phyloP scores from a whole-genome alignment of 2,888 invertebrate genomes.

The Stegophylla sp. region DNA sequence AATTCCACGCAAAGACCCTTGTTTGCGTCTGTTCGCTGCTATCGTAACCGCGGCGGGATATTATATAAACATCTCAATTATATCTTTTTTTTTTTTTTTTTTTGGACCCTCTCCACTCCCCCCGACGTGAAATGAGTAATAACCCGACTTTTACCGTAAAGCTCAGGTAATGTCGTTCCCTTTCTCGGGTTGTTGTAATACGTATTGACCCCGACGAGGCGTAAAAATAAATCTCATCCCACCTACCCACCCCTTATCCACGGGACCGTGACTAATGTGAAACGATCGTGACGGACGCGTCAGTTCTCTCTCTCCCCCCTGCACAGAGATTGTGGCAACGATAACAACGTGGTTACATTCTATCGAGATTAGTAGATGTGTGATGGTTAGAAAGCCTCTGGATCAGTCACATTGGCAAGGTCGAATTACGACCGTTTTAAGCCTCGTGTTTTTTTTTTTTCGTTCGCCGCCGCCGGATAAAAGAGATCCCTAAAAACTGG shows the following conservation, averaged over 20 bases:
- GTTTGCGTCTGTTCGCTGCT: constrained; percentile 46
- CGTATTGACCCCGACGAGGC: constrained; percentile 30
- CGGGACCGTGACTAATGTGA: constrained; percentile 52
- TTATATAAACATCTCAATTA: constrained; percentile 53
- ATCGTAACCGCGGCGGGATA: neutral
- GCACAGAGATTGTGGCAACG: constrained; percentile 28
- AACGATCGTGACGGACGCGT: constrained; percentile 54
- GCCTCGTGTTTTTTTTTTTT: constrained; percentile 33
- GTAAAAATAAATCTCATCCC: constrained; percentile 31
- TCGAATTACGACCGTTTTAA: constrained; percentile 8
- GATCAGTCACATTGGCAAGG: constrained; percentile 36
- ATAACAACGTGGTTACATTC: constrained; percentile 31
- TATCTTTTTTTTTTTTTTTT: constrained; percentile 31
- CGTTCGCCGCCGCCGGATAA: neutral
- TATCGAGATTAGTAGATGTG: constrained; percentile 47
- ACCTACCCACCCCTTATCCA: constrained; percentile 19
- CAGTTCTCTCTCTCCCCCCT: neutral
- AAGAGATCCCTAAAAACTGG: constrained; percentile 26
- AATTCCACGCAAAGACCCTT: constrained; percentile 44
- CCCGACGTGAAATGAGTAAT: neutral
- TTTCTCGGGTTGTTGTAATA: neutral
- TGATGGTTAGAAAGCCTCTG: constrained; percentile 15
- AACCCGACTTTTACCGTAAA: constrained; percentile 25
- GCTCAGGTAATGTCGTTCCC: constrained; percentile 25
- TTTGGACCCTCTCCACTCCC: neutral